phyloP scores from a whole-genome alignment of 2,888 invertebrate species.

The Drosophila suboccidentalis region DNA sequence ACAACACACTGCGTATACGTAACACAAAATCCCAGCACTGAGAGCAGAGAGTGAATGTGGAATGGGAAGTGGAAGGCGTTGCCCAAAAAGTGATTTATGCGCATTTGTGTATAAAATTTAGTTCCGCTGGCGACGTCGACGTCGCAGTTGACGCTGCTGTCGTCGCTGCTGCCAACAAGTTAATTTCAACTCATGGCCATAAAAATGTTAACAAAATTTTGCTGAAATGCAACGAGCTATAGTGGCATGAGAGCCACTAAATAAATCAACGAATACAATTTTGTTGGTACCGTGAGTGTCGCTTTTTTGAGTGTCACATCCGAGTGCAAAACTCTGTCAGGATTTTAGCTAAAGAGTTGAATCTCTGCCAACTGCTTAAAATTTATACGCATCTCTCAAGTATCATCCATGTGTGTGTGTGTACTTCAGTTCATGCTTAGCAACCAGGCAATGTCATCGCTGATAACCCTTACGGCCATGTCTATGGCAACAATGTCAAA shows the following conservation, averaged over 20 bases:
- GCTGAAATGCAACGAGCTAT: conserved; percentile 37
- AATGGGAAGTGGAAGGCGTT: not conserved
- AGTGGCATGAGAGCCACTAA: conserved; percentile 46
- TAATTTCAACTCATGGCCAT: conserved; percentile 60
- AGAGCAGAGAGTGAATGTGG: conserved; percentile 7
- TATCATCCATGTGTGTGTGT: conserved; percentile 14
- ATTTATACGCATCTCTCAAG: conserved; percentile 55
- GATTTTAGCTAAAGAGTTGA: conserved; percentile 28
- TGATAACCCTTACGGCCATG: conserved; percentile 51
- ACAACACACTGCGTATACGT: conserved; percentile 62
- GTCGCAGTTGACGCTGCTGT: not conserved
- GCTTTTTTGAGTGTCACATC: conserved; percentile 18
- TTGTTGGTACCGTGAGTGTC: conserved; percentile 19
- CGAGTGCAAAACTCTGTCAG: conserved; percentile 30
- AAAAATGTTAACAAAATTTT: conserved; percentile 65
- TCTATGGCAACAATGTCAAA: conserved; percentile 53
- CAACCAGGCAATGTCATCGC: conserved; percentile 31
- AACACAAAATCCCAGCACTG: conserved; percentile 29
- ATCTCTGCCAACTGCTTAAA: conserved; percentile 33
- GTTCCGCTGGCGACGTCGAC: conserved; percentile 19
- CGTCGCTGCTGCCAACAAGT: conserved; percentile 45
- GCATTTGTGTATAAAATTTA: conserved; percentile 62
- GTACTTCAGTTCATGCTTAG: conserved; percentile 23
- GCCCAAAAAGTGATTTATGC: conserved; percentile 58
- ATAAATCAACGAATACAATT: conserved; percentile 60